phyloP scores from a whole-genome alignment of 2,113 vertebrate genomes.

The Elanoides forficatus region DNA sequence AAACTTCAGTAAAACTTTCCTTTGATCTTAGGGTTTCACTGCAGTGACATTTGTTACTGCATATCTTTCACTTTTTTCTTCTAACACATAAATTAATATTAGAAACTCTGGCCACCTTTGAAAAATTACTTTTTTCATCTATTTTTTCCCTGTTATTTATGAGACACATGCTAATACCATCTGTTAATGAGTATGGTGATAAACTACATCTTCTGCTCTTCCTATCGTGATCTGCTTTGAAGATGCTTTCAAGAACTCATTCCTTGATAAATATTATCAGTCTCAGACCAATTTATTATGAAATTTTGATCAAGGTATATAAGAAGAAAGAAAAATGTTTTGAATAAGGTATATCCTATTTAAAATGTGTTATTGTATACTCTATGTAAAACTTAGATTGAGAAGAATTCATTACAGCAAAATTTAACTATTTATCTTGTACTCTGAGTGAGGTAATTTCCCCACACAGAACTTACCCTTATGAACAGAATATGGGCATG shows the following conservation, averaged over 20 bases:
- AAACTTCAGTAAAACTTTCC: not conserved
- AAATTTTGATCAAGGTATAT: not conserved
- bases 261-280: not conserved
- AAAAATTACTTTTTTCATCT: not conserved
- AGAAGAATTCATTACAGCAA: not conserved
- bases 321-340: not conserved
- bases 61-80: not conserved
- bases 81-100: not conserved
- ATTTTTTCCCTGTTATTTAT: slow-evolving; percentile 11
- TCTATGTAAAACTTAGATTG: not conserved
- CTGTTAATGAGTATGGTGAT: not conserved
- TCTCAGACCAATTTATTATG: not conserved
- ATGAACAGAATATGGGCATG: not conserved
- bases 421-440: not conserved
- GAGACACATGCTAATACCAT: slow-evolving; percentile 6
- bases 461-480: not conserved
- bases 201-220: not conserved
- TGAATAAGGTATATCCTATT: not conserved
- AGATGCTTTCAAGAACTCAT: not conserved
- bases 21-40: not conserved
- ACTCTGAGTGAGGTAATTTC: not conserved
- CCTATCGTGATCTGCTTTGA: not conserved
- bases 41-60: not conserved
- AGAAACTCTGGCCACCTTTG: not conserved
- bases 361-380: not conserved